Conservation (phyloP, 37 sponge, comb jelly and placozoan species). For the Agelas oroides region DNA sequence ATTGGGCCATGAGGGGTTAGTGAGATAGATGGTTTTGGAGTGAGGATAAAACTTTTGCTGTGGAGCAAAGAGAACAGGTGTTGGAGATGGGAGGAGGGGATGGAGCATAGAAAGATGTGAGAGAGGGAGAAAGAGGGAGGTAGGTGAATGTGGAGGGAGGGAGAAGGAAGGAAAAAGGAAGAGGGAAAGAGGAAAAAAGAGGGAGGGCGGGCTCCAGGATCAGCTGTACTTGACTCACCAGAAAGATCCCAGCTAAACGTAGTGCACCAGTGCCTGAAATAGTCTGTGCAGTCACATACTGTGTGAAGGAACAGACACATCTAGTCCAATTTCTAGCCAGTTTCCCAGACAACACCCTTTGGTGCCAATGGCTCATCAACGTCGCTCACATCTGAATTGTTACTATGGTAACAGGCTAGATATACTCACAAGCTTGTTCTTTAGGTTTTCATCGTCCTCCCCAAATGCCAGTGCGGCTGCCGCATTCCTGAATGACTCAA, state of each 20-base stretch:
- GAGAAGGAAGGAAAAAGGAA: not conserved
- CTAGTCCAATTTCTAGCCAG: too few relatives aligned
- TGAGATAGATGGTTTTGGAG: slow-evolving; percentile 83
- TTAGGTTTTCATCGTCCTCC: slow-evolving; percentile 42
- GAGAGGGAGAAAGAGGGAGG: too few relatives aligned
- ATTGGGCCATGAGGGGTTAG: slow-evolving; percentile 95
- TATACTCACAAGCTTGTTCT: slow-evolving; percentile 54
- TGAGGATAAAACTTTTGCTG: slow-evolving; percentile 80
- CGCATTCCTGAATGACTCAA: slow-evolving; percentile 68
- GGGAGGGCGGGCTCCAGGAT: too few relatives aligned
- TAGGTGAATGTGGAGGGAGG: too few relatives aligned
- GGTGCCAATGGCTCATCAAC: too few relatives aligned
- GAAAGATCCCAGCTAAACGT: slow-evolving; percentile 79
- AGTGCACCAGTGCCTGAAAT: slow-evolving; percentile 95
- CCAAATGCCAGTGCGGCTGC: slow-evolving; percentile 87
- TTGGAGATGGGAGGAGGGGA: too few relatives aligned
- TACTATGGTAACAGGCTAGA: too few relatives aligned
- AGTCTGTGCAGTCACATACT: slow-evolving; percentile 84
- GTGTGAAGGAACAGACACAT: not conserved
- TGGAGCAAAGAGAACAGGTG: not conserved
- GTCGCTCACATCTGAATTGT: too few relatives aligned
- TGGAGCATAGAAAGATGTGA: too few relatives aligned
- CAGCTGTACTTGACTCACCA: slow-evolving; percentile 85
- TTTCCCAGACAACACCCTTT: too few relatives aligned
- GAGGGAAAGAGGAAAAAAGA: too few relatives aligned